Conservation (phyloP, 2,888 invertebrate species). For the Masnerella sp. region DNA sequence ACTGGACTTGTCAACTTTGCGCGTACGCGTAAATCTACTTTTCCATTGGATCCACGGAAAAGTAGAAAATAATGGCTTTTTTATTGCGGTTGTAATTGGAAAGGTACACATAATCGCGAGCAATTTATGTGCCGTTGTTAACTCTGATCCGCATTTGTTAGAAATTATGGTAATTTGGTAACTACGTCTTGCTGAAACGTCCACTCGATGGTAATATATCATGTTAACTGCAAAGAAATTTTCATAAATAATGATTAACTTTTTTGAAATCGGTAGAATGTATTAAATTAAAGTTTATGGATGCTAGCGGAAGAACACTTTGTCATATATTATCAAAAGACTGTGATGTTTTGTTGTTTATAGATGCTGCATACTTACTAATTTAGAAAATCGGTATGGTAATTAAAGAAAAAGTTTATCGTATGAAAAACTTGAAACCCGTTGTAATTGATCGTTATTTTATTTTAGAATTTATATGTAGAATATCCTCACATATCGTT, state of each 20-base stretch:
- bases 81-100: constrained; percentile 34
- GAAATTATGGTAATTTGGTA: constrained; percentile 43
- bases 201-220: constrained; percentile 18
- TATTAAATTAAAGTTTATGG: too few species aligned
- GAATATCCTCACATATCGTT: too few species aligned
- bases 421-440: too few species aligned
- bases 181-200: constrained; percentile 26
- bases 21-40: constrained; percentile 24
- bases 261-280: too few species aligned
- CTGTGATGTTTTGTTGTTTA: too few species aligned
- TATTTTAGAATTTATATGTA: too few species aligned
- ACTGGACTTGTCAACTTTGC: constrained; percentile 27
- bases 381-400: too few species aligned
- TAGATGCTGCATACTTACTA: too few species aligned
- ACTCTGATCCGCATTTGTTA: constrained; percentile 28
- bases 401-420: too few species aligned
- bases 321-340: too few species aligned
- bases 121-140: constrained; percentile 37
- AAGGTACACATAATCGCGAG: constrained; percentile 36
- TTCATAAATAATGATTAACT: constrained; percentile 20
- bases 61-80: constrained; percentile 28
- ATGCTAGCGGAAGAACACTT: too few species aligned
- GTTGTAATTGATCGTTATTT: too few species aligned
- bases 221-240: constrained; percentile 18
- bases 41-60: constrained; percentile 13